Percentiles rank a stretch among this genome's conserved stretches.
Evolutionary conservation across 2,888 invertebrate species (phyloP).

Genomic region (Scotopteryx bipunctaria): DNA sequence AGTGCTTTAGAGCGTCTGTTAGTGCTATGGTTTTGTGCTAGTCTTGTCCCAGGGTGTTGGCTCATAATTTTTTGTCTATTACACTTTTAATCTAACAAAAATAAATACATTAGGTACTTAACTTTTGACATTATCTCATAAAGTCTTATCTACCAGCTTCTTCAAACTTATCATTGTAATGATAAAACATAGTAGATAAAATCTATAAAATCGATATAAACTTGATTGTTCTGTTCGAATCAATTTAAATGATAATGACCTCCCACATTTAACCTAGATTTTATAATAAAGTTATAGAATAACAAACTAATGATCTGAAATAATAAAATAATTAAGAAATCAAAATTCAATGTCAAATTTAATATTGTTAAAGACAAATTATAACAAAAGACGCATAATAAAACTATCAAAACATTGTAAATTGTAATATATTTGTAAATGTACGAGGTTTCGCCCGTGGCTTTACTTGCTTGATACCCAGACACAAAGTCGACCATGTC

Average conservation of each 20-base stretch:
- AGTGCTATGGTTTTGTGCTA: too few species aligned
- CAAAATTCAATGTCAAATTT: slow-evolving; percentile 24
- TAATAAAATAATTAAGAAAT: slow-evolving; percentile 9
- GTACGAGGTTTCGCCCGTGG: too few species aligned
- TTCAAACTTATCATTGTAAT: too few species aligned
- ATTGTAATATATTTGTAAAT: not conserved
- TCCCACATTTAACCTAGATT: slow-evolving; percentile 19
- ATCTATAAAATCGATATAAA: not conserved
- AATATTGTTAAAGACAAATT: slow-evolving; percentile 18
- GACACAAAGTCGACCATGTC: too few species aligned
- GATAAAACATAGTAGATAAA: not conserved
- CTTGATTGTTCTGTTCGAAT: not conserved
- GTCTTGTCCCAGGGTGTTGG: too few species aligned
- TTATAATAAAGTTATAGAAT: slow-evolving; percentile 16
- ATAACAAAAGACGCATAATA: slow-evolving; percentile 19
- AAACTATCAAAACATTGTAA: slow-evolving; percentile 6
- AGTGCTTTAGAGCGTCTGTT: too few species aligned
- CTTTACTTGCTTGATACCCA: too few species aligned
- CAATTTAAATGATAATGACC: slow-evolving; percentile 16
- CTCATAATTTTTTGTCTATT: too few species aligned
- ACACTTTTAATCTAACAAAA: too few species aligned
- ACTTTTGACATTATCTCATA: too few species aligned
- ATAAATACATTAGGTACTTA: too few species aligned
- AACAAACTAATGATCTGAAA: slow-evolving; percentile 8
- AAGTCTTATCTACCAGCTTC: too few species aligned